Conservation (phyloP, 2,113 vertebrate genomes). For the Cyprinodon tularosa region DNA sequence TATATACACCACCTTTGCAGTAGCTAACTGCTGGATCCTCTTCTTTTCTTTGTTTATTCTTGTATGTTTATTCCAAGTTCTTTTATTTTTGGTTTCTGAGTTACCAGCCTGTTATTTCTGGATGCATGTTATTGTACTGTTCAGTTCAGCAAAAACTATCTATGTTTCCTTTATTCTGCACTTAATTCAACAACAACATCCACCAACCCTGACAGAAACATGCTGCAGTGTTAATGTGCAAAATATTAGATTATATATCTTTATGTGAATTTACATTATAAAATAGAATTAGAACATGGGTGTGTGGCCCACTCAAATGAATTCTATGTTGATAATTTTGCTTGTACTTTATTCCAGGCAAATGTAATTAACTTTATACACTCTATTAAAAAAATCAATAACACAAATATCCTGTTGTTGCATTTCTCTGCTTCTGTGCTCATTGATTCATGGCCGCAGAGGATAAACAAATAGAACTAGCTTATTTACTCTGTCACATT, state of each 20-base stretch:
- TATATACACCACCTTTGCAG: no score
- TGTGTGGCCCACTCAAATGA: not conserved
- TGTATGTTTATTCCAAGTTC: no score
- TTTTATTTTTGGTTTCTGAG: no score
- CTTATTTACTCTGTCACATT: not conserved
- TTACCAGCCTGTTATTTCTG: no score
- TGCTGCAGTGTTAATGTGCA: not conserved
- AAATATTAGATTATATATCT: not conserved
- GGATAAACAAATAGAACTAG: slow-evolving; percentile 14
- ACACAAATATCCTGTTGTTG: not conserved
- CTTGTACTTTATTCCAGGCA: not conserved
- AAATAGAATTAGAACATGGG: not conserved
- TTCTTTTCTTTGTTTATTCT: no score
- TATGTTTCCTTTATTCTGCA: no score
- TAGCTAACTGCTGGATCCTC: no score
- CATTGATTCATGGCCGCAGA: slow-evolving; percentile 18
- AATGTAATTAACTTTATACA: not conserved
- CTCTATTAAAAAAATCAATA: slow-evolving; percentile 36
- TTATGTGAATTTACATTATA: not conserved
- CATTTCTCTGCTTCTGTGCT: slow-evolving; percentile 9
- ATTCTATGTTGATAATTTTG: not conserved
- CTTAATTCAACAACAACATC: no score
- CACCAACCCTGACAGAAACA: no score
- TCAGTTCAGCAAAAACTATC: no score
- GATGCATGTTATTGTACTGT: no score